Evolutionary conservation across 2,113 vertebrate species (phyloP).

Genomic region (Poicephalus meyeri): DNA sequence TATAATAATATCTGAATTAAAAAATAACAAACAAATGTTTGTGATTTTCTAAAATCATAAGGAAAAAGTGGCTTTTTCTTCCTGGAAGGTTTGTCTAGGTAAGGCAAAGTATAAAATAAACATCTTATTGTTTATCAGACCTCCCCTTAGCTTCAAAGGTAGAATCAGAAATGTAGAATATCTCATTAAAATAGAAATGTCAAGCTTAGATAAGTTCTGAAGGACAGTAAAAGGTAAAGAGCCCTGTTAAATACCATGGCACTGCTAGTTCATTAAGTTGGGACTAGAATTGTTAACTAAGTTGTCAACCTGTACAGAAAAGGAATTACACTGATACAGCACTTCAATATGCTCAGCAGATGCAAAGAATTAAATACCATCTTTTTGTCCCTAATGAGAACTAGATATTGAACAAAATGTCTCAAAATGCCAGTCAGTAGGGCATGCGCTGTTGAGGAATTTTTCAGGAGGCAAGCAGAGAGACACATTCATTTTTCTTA

Average conservation of each 20-base stretch:
- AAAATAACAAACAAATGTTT: neutral
- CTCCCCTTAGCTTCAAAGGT: neutral
- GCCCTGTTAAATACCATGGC: constrained; percentile 30
- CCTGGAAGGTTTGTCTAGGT: neutral
- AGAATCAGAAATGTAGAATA: neutral
- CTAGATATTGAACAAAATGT: constrained; percentile 26
- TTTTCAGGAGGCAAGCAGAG: neutral
- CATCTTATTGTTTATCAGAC: neutral
- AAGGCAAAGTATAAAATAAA: neutral
- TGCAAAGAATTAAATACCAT: constrained; percentile 46
- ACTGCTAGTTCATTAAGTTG: constrained; percentile 24
- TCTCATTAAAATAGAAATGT: constrained; percentile 56
- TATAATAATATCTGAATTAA: neutral
- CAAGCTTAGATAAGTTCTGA: constrained; percentile 30
- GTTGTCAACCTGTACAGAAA: neutral
- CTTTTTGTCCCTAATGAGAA: constrained; percentile 25
- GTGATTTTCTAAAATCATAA: neutral
- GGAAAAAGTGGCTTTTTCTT: neutral
- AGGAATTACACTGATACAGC: constrained; percentile 19
- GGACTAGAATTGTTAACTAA: constrained; percentile 32
- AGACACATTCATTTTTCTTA: neutral
- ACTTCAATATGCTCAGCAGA: neutral
- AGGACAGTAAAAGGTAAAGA: constrained; percentile 40
- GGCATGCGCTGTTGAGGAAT: neutral
- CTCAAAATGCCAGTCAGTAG: constrained; percentile 21